Evolutionary conservation across 1,140 invertebrate species (phyloP).

Genomic region (Pseudomyrmex cubaensis): DNA sequence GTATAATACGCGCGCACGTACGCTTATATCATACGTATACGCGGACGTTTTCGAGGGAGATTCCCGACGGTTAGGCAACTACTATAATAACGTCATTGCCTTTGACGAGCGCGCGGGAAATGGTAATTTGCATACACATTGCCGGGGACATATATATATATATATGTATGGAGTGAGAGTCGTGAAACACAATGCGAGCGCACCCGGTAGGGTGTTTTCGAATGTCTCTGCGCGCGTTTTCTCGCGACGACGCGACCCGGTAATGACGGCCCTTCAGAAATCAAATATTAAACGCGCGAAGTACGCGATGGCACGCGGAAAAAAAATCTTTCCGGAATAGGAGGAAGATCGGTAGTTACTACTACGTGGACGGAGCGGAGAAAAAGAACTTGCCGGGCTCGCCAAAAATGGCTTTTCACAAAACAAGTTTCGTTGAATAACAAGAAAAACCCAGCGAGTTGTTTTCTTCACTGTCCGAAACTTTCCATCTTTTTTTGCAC

Average conservation of each 20-base stretch:
- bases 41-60: slow-evolving; percentile 16
- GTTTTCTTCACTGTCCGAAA: no score
- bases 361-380: no score
- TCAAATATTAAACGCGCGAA: not conserved
- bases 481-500: slow-evolving; percentile 10
- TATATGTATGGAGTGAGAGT: not conserved
- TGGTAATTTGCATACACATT: slow-evolving; percentile 52
- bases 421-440: no score
- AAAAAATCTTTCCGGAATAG: no score
- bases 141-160: not conserved
- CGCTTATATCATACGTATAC: not conserved
- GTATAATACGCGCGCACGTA: not conserved
- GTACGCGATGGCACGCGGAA: no score
- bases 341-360: no score
- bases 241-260: not conserved
- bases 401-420: not conserved
- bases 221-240: slow-evolving; percentile 6
- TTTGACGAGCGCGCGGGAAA: slow-evolving; percentile 53
- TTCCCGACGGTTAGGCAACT: slow-evolving; percentile 45
- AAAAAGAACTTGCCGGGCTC: no score
- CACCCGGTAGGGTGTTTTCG: slow-evolving; percentile 23
- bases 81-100: slow-evolving; percentile 46
- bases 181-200: not conserved
- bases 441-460: no score
- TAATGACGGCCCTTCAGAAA: not conserved